These are phyloP conservation scores for Napeogenes sylphis DNA, from an alignment of 2,888 invertebrate species.

Conservation along the genomic window DNA sequence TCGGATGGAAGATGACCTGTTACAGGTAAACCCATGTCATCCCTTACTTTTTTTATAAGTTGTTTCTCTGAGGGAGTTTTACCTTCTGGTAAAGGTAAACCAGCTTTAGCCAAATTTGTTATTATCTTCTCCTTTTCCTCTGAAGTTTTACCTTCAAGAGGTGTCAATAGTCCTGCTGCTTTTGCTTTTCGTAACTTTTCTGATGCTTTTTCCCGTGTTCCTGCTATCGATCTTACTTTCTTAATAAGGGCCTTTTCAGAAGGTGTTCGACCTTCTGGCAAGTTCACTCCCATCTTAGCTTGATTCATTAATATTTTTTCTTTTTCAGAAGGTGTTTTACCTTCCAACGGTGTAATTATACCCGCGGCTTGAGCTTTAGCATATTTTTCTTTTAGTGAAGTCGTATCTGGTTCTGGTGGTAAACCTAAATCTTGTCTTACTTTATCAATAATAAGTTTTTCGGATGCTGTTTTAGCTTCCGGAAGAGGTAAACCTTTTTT, in stretches of 20 bases:
- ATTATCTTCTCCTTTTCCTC: constrained; percentile 37
- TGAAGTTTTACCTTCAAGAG: constrained; percentile 32
- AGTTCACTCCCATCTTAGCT: constrained; percentile 31
- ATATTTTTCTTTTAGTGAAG: constrained; percentile 25
- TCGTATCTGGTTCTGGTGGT: constrained; percentile 11
- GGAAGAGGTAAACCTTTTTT: constrained; percentile 33
- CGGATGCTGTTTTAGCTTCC: constrained; percentile 33
- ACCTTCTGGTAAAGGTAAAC: constrained; percentile 40
- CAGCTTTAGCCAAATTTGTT: constrained; percentile 36
- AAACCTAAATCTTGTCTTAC: constrained; percentile 25
- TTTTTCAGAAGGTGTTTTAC: constrained; percentile 35
- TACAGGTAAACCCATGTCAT: constrained; percentile 38
- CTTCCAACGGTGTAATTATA: constrained; percentile 36
- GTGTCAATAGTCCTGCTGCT: constrained; percentile 26
- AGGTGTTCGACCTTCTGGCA: constrained; percentile 30
- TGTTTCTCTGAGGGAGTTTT: constrained; percentile 43
- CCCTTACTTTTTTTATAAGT: constrained; percentile 38
- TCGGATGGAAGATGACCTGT: constrained; percentile 33
- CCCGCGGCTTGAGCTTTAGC: constrained; percentile 28
- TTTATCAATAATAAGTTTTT: constrained; percentile 32
- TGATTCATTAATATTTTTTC: constrained; percentile 35
- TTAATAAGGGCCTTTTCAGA: constrained; percentile 28
- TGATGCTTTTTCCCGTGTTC: not conserved
- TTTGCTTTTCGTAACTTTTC: constrained; percentile 20
- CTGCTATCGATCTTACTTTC: not conserved